Conservation (phyloP, 2,113 vertebrate genomes). For the Entelurus aequoreus region DNA sequence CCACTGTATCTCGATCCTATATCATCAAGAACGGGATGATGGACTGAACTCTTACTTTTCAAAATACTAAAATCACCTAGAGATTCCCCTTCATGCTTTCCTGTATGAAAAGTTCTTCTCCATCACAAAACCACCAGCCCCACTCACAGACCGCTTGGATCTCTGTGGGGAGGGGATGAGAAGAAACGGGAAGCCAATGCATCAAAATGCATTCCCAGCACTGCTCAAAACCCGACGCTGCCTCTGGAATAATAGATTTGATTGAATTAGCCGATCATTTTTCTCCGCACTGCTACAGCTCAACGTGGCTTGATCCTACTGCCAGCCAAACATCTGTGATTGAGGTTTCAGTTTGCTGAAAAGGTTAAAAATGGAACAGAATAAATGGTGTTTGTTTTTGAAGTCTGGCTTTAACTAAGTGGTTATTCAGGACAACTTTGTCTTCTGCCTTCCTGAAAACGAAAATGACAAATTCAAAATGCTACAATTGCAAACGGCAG, state of each 20-base stretch:
- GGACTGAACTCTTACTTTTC: too few relatives aligned
- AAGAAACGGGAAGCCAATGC: constrained; percentile 59
- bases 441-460: constrained; percentile 32
- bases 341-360: constrained; percentile 35
- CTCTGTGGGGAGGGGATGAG: constrained; percentile 29
- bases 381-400: constrained; percentile 6
- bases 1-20: too few relatives aligned
- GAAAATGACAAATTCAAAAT: constrained; percentile 1
- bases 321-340: constrained; percentile 54
- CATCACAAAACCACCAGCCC: constrained; percentile 1
- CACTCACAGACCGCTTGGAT: constrained; percentile 46
- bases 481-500: constrained; percentile 3
- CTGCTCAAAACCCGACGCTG: constrained; percentile 59
- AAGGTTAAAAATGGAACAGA: constrained; percentile 18
- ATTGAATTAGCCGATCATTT: constrained; percentile 68
- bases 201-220: constrained; percentile 65
- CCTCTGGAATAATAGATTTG: constrained; percentile 66
- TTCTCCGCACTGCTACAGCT: constrained; percentile 58
- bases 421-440: constrained; percentile 30
- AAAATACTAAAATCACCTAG: too few relatives aligned
- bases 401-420: neutral
- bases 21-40: too few relatives aligned
- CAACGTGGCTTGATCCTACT: constrained; percentile 59
- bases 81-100: too few relatives aligned
- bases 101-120: too few relatives aligned